Evolutionary conservation across 1,140 invertebrate species (phyloP), one percentile per base, ranked within the genome.

Genomic region (Trichonephila inaurata): DNA sequence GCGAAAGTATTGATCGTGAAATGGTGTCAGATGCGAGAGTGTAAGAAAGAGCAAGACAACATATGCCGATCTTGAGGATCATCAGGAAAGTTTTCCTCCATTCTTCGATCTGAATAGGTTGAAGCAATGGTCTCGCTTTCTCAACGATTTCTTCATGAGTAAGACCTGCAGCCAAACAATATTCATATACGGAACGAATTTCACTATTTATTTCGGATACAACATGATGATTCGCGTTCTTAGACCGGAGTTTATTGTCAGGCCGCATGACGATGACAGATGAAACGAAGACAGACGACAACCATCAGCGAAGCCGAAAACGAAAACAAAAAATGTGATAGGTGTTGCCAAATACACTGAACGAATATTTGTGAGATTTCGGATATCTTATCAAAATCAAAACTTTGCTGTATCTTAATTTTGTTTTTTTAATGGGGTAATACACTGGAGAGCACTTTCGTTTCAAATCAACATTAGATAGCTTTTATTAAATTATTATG

Each of bases 121-220:
- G 58, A 21, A 94, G 58, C 14, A 90, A 40, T n/a, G 93, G 93
- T 18, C 60, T 89, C 1, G 93, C 93, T 69, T 89, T 90, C 44
- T 90, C 51, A 4, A 85, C 64, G 60, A 94, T 94, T 61, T 94
- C 93, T 69, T 94, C 87, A 61, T 94, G 93, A 60, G 93, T 94
- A 60, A 90, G 81, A 90, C 93, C 93, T n/a, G 87, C 88, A 12
- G 87, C 88, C 7, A 94, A 33, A 40, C 88, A 94, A 69, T 94
- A 94, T 61, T 94, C 93, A 72, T 94, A 94, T 1, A 90, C 77
- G 33, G 61, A 51, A 58, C 62, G 61, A 60, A 94, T 94, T 90
- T 94, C 93, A 21, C 85, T 28, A 82, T 94, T 92, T 21, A 92
- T 69, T 51, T 92, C 91, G 28, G 28, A 83, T 85, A 51, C 28